phyloP scores from a whole-genome alignment of 2,888 invertebrate genomes.

The Herminia tarsipennalis region DNA sequence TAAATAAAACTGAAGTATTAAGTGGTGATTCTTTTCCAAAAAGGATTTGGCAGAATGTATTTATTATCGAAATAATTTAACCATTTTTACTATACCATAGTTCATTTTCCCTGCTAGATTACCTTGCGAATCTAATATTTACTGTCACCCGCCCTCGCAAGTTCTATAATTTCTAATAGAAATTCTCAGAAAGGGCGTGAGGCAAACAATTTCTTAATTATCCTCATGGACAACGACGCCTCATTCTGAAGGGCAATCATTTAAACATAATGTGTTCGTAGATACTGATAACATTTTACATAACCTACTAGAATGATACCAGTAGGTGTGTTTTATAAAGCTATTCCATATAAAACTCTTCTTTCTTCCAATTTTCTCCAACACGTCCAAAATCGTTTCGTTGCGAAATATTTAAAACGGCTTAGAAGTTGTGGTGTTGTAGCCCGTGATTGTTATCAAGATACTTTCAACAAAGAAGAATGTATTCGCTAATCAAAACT shows the following conservation, averaged over 20 bases:
- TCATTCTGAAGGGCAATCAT: background rate
- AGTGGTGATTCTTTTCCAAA: too few species aligned
- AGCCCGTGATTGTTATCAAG: too few species aligned
- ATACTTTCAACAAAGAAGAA: too few species aligned
- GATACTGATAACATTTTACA: background rate
- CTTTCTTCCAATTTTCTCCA: background rate
- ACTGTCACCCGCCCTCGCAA: too few species aligned
- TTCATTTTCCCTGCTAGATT: too few species aligned
- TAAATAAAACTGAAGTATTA: background rate
- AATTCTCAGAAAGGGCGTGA: slow-evolving; percentile 1
- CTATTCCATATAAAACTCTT: too few species aligned
- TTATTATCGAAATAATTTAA: too few species aligned
- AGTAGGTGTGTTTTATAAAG: background rate
- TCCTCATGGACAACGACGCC: background rate
- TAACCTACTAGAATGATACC: background rate
- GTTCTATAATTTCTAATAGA: background rate
- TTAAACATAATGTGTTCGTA: slow-evolving; percentile 3
- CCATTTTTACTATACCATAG: too few species aligned
- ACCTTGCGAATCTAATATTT: too few species aligned
- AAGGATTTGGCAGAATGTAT: too few species aligned
- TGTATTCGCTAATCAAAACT: too few species aligned
- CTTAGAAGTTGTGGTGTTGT: background rate
- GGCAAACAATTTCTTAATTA: slow-evolving; percentile 9
- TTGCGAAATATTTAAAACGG: background rate
- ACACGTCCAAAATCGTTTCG: too few species aligned